Base-by-base conservation (phyloP, 92 coral and sea anemone species). In the Siderastrea siderea region DNA sequence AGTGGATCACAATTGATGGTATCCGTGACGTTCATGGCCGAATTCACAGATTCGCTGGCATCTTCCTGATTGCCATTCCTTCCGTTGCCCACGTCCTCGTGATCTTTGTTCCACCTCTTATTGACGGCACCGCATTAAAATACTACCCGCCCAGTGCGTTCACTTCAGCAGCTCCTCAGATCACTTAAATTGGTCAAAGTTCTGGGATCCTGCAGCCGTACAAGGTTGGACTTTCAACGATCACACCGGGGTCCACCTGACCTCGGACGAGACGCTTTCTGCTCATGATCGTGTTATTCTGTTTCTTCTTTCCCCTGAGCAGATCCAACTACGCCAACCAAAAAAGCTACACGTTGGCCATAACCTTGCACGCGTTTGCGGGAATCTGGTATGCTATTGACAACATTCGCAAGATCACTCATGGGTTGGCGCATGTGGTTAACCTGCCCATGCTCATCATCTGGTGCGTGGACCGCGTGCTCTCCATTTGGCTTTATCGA, bases 141-240 rank as follows among this genome's bases (percentile, higher is more conserved):
- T 90, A 90, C 55, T 86, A 86, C 76, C 91, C 93, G 10, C 93
- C 93, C 0, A 90, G 91, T 45, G 68, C 49, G 11, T 90, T 90
- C 54, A 90, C 87, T 90, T 50, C 68, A 90, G 93, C 74, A 80
- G 51, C 17, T 90, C 17, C 19, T 75, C 87, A 44, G 87, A 59
- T 15, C 93, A 90, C 83, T 57, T 90, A 45, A 90, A 90, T 45
- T 90, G 93, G 93, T 65, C 93, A 26, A 86, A 81, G 68, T 58
- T 81, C 78, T 90, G 93, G 93, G 93, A 90, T 17, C 93, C 93
- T 14, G 93, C 93, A 19, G 93, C 93, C 7, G 93, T 90, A 1
- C 77, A 74, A 7, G 85, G 80, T 78, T 90, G 93, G 93, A 86
- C 69, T 15, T 90, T 90, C 48, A 90, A 90, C 77, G 93, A 90